Evolutionary conservation across 1,140 invertebrate species (phyloP), one percentile per base, ranked within the genome.

Genomic region (Orius insidiosus): DNA sequence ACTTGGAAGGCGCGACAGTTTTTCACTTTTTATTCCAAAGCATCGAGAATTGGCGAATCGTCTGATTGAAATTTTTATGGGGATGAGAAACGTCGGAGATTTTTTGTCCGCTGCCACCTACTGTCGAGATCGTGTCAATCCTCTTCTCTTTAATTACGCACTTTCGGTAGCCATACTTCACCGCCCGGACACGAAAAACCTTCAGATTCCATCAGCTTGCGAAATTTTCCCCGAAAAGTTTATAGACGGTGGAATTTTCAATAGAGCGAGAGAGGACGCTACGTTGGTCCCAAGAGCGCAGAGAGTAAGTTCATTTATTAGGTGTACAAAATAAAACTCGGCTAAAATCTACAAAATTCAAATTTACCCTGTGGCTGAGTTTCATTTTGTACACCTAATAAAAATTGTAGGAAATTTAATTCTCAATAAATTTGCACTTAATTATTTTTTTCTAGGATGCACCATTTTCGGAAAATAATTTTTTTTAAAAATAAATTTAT

Each of bases 21-120:
- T 85, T 59, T 83, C 80, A 0, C 63, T 83, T 9, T 85, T 84
- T 56, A 69, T 84, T 38, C 77, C 76, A 0, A 68, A 69, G 32
- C 81, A 85, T 63, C 68, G 77, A 5, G 60, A 60, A 52, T 68
- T 81, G 54, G 78, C 80, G 8, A 70, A 64, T 0, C 68, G 68
- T 10, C 68, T 85, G 2, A 80, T 82, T 43, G 71, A 80, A 48
- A 72, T 82, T 45, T 81, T 48, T 47, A 15, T 18, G 47, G 49
- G 39, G 16, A 46, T 46, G 38, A 35, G 41, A 13, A 45, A 52
- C 32, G 32, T 54, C 1, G 55, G 62, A 7, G 55, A 61, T 39
- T 58, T 66, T 15, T 11, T 57, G 13, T 55, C 58, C 2, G 50
- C 54, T 5, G 59, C 57, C n/a, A 56, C 60, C 3, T 63, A 59